phyloP scores from a whole-genome alignment of 2,888 invertebrate species.

The Diabrotica balteata region DNA sequence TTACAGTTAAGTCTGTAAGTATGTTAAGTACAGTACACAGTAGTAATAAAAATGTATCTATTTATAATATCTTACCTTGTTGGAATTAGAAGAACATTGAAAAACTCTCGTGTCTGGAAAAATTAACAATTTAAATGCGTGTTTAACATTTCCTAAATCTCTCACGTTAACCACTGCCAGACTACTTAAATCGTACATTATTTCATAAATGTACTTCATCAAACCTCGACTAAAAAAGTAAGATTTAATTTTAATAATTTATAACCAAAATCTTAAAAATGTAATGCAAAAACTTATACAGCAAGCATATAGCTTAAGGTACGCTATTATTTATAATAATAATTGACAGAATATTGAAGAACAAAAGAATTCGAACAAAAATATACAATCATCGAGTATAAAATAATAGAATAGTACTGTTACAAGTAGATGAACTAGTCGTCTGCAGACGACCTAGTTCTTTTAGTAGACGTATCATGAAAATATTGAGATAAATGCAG shows the following conservation, averaged over 20 bases:
- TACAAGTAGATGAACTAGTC: too few species aligned
- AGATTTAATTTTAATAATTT: background rate
- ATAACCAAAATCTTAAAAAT: background rate
- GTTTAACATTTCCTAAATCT: slow-evolving; percentile 87
- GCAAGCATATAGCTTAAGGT: too few species aligned
- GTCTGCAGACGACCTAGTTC: too few species aligned
- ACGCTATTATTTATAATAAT: too few species aligned
- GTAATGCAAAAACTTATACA: background rate
- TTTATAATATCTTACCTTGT: slow-evolving; percentile 50
- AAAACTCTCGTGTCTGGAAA: slow-evolving; percentile 93
- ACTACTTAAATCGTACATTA: slow-evolving; percentile 84
- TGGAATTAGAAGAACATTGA: slow-evolving; percentile 81
- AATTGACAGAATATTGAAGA: too few species aligned
- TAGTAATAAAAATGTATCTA: background rate
- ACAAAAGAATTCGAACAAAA: too few species aligned
- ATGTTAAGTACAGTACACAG: too few species aligned
- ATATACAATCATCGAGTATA: too few species aligned
- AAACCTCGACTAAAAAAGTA: slow-evolving; percentile 68
- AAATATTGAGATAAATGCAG: too few species aligned
- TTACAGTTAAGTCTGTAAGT: background rate
- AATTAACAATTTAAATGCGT: slow-evolving; percentile 92
- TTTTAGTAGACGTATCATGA: too few species aligned
- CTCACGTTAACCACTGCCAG: slow-evolving; percentile 93
- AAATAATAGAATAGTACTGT: too few species aligned
- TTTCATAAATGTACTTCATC: slow-evolving; percentile 84